A percentile compares a stretch with the other conserved stretches of the same genome.
phyloP scores from a whole-genome alignment of 2,113 vertebrate species.

The Patagioenas fasciata region DNA sequence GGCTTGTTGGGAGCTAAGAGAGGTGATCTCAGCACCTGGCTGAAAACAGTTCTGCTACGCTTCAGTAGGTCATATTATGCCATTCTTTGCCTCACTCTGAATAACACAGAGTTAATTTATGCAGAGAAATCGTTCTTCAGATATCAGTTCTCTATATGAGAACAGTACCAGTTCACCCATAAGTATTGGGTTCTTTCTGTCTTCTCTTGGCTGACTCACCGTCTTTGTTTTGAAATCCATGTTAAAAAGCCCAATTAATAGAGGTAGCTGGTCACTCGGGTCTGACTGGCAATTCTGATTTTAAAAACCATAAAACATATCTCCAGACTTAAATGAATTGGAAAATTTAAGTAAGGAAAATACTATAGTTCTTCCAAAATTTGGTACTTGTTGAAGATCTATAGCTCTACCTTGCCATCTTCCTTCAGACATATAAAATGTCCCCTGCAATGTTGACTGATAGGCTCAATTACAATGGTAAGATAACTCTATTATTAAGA shows the following conservation, averaged over 20 bases:
- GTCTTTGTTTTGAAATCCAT: background rate
- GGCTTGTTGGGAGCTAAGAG: background rate
- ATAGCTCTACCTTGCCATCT: conserved; percentile 21
- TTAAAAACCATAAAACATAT: background rate
- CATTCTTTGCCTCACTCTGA: background rate
- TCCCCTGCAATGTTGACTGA: conserved; percentile 62
- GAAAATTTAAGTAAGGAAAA: conserved; percentile 7
- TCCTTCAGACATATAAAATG: conserved; percentile 46
- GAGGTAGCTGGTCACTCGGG: background rate
- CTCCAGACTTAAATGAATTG: background rate
- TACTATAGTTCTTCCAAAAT: background rate
- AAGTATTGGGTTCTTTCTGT: background rate
- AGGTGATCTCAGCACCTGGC: background rate
- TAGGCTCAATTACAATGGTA: conserved; percentile 70
- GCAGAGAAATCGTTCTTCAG: background rate
- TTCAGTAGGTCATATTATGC: background rate
- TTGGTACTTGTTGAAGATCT: conserved; percentile 29
- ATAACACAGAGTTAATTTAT: background rate
- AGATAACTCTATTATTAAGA: conserved; percentile 75
- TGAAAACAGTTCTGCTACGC: background rate
- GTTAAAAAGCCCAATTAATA: background rate
- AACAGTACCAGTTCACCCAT: too few relatives aligned
- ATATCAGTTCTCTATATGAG: background rate
- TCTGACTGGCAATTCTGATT: background rate
- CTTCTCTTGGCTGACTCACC: background rate